A percentile compares a stretch with the other conserved stretches of the same genome.
These are phyloP conservation scores for Heteromyza rotundicornis DNA, from an alignment of 2,888 invertebrate species.

Conservation along the genomic window DNA sequence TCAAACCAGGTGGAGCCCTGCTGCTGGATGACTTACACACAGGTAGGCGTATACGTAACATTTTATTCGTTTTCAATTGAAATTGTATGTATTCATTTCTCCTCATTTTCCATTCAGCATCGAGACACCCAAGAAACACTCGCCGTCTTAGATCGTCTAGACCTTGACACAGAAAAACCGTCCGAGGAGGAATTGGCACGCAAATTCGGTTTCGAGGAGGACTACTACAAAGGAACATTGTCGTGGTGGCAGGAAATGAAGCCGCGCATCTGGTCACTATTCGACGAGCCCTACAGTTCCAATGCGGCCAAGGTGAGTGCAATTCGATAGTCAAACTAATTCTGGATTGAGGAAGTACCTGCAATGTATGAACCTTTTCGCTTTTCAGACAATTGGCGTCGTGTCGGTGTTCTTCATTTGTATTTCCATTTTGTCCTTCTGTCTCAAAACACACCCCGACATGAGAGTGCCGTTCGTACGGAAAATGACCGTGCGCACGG, in stretches of 20 bases:
- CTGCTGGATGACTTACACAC: conserved; percentile 99
- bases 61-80: neutral
- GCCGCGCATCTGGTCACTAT: conserved; percentile 98
- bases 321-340: too few species aligned
- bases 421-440: conserved; percentile 98
- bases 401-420: conserved; percentile 99
- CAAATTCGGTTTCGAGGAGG: conserved; percentile 96
- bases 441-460: conserved; percentile 99
- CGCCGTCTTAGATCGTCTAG: conserved; percentile 95
- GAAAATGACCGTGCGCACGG: conserved; percentile 79
- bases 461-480: conserved; percentile 91
- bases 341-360: too few species aligned
- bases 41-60: conserved; percentile 67
- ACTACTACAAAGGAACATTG: conserved; percentile 87
- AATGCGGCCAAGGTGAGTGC: conserved; percentile 92
- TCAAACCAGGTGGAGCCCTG: conserved; percentile 99
- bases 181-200: conserved; percentile 97
- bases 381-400: conserved; percentile 89
- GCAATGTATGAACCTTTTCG: too few species aligned
- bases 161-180: conserved; percentile 97
- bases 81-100: neutral
- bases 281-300: conserved; percentile 99
- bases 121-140: conserved; percentile 98
- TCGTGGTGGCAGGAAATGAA: conserved; percentile 98
- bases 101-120: conserved; percentile 69